phyloP scores from a whole-genome alignment of 2,888 invertebrate genomes.

The Lasiommata megera region DNA sequence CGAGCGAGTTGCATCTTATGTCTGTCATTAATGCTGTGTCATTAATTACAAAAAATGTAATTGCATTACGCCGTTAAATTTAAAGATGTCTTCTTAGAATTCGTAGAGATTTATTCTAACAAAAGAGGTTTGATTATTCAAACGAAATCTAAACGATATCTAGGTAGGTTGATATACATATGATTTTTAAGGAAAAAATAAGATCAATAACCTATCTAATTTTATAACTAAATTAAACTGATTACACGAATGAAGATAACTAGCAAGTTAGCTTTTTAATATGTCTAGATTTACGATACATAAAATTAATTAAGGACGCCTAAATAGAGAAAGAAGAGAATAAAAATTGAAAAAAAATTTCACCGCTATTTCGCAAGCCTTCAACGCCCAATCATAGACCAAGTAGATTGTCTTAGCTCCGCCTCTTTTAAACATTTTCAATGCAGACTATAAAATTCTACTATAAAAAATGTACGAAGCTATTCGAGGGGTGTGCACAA shows the following conservation, averaged over 20 bases:
- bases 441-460: background rate
- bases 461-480: background rate
- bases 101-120: too few species aligned
- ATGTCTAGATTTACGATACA: slow-evolving; percentile 7
- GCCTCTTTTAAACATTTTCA: slow-evolving; percentile 42
- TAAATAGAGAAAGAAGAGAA: slow-evolving; percentile 20
- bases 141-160: too few species aligned
- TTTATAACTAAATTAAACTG: too few species aligned
- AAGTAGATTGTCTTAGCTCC: slow-evolving; percentile 33
- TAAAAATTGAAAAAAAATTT: slow-evolving; percentile 33
- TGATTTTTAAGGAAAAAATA: too few species aligned
- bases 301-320: slow-evolving; percentile 15
- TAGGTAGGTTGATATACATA: too few species aligned
- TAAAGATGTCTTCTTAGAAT: too few species aligned
- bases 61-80: too few species aligned
- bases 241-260: background rate
- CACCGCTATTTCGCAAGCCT: slow-evolving; percentile 26
- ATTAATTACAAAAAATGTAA: too few species aligned
- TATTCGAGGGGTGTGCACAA: background rate
- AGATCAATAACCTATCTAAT: too few species aligned
- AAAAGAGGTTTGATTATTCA: too few species aligned
- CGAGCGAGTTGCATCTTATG: too few species aligned
- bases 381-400: slow-evolving; percentile 34
- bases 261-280: background rate
- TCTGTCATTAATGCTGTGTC: too few species aligned